Base-by-base conservation (phyloP, 1,140 invertebrate genomes). In the Theocolax elegans region DNA sequence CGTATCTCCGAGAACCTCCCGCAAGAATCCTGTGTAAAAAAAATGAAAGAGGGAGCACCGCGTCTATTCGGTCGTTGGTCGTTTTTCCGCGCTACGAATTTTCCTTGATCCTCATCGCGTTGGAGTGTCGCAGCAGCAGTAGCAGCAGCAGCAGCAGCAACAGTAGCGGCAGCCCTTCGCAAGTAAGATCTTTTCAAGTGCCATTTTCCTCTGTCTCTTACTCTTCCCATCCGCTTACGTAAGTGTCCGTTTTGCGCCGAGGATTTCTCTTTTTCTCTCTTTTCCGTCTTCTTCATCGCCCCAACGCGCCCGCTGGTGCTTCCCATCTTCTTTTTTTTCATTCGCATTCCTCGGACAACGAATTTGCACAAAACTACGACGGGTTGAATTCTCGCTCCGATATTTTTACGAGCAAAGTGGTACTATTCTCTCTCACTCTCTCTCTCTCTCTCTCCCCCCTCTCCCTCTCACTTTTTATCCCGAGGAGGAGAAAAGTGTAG, bases 331-430 rank as follows among this genome's bases (percentile, higher is more conserved):
- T 56, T 38, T 40, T 46, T 62, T 53, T 46, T 23, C 27, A 3
- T 27, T 23, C 40, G 23, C 19, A 54, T 54, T 42, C 63, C 38
- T 65, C 31, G 29, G 44, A 49, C 53, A 29, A 46, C 35, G n/a
- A 60, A 68, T 68, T 68, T 40, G 46, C 42, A 27, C 44, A 3
- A 10, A 48, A 35, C 27, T 42, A 35, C 10, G 10, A 4, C 10
- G 31, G 10, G 31, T 35, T 35, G 31, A 35, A 10, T 35, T 4
- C 10, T 6, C 64, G 63, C 74, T 63, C 65, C 71, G 73, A 77
- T 80, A 80, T 80, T 77, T 79, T 80, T 77, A 77, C 71, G 76
- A 76, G 74, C 72, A 76, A 73, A 80, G 74, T 78, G 76, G 74
- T 59, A 38, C 31, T 69, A 59, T 51, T 10, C 10, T 35, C 31